A percentile compares a stretch with the other conserved stretches of the same genome.
Evolutionary conservation across 2,113 vertebrate species (phyloP).

Genomic region (Odontophorus gujanensis): DNA sequence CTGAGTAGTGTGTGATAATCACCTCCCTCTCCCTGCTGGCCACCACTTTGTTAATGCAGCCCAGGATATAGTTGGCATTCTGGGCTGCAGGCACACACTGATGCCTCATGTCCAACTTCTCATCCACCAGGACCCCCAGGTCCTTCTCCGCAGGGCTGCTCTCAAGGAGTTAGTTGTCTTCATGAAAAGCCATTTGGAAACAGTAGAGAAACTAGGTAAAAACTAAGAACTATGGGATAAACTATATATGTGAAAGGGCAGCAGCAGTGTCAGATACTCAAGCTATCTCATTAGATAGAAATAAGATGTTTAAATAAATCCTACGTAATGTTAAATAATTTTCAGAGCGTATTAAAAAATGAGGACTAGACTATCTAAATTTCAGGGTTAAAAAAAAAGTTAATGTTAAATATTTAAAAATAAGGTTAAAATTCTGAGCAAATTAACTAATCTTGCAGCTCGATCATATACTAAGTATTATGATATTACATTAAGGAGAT

Average conservation of each 20-base stretch:
- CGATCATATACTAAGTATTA: not conserved
- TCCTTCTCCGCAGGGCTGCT: too few relatives aligned
- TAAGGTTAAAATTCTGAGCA: not conserved
- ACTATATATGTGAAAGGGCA: not conserved
- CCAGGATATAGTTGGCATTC: too few relatives aligned
- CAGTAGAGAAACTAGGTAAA: not conserved
- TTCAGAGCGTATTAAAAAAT: not conserved
- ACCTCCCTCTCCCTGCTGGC: too few relatives aligned
- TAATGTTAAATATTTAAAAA: not conserved
- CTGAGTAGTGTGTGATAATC: too few relatives aligned
- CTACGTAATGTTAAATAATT: not conserved
- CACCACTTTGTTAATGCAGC: too few relatives aligned
- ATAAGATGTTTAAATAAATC: not conserved
- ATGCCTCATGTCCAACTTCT: too few relatives aligned
- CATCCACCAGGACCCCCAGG: too few relatives aligned
- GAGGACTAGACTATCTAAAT: not conserved
- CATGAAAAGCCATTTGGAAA: conserved; percentile 14
- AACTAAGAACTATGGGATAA: not conserved
- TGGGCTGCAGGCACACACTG: too few relatives aligned
- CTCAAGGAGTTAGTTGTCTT: conserved; percentile 28
- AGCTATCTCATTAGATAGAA: not conserved
- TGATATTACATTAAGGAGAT: not conserved
- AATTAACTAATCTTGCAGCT: not conserved
- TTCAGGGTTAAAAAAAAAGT: not conserved
- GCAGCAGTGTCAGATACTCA: not conserved